Base-by-base conservation (phyloP, 2,888 invertebrate species). In the Pammene aurita region DNA sequence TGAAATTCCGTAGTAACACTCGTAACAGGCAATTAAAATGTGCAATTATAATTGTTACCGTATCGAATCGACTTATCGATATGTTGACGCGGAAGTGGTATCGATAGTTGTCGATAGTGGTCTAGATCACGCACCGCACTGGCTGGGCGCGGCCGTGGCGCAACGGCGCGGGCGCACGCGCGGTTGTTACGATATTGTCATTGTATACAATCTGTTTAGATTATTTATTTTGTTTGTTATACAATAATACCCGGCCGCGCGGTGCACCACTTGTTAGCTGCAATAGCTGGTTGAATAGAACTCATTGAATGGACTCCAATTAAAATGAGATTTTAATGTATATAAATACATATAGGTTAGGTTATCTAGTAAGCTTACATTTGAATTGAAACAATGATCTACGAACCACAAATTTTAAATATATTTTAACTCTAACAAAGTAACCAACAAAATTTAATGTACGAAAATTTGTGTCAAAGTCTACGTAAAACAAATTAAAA, bases 141-240 rank as follows among this genome's bases (percentile, higher is more conserved):
- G 77, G 75, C 73, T 79, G 85, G 88, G 87, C 84, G 85, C 86
- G 85, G 86, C 77, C 70, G 70, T 88, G 85, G 86, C 83, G 87
- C 85, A 87, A 87, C 80, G 80, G 75, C 79, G 82, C 46, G 48
- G 60, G 62, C 62, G 86, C 89, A 90, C 90, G 89, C 89, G 86
- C 90, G 75, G 76, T 72, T 75, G 76, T 72, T 75, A 77, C 76
- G 78, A 78, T 83, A 80, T 79, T 80, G 75, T 81, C 78, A 78
- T 72, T 75, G 76, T 66, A 69, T 71, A 69, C 68, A 68, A 75
- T 74, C 73, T 71, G 71, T 72, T 73, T 76, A 69, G 69, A 69
- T 65, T 69, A 69, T 69, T 69, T 69, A 69, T 69, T 69, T 69
- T 69, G 60, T 69, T 69, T 69, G 69, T 69, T 69, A 69, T 69